Percentiles rank a stretch among this genome's conserved stretches.
These are phyloP conservation scores for Cephalopholis sonnerati DNA, from an alignment of 2,113 vertebrate species.

Conservation along the genomic window DNA sequence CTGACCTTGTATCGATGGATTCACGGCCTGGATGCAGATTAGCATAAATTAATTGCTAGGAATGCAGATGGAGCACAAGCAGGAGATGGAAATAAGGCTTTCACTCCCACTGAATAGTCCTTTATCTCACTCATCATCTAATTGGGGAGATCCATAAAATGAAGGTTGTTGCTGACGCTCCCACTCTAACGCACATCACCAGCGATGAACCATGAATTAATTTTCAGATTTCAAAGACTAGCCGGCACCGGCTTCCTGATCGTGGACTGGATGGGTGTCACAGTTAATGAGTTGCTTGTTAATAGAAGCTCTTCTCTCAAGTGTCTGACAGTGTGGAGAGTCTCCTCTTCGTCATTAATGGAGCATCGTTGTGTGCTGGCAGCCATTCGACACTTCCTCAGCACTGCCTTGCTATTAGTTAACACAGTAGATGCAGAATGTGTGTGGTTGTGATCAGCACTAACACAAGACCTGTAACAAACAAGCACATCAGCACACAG, in stretches of 20 bases:
- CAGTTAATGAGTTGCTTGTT: slow-evolving; percentile 32
- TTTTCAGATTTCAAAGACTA: slow-evolving; percentile 4
- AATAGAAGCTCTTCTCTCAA: slow-evolving; percentile 10
- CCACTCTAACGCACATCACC: not conserved
- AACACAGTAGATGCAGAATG: not conserved
- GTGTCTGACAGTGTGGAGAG: not conserved
- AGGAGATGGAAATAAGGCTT: slow-evolving; percentile 42
- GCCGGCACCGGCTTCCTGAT: not conserved
- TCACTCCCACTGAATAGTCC: slow-evolving; percentile 25
- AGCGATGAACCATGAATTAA: slow-evolving; percentile 10
- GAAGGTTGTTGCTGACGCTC: slow-evolving; percentile 2
- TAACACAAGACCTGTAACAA: not conserved
- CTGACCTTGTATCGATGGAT: slow-evolving; percentile 45
- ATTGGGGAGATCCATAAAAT: slow-evolving; percentile 43
- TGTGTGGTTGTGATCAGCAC: not conserved
- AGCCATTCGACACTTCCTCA: not conserved
- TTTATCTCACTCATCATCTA: slow-evolving; percentile 60
- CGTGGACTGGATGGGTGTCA: slow-evolving; percentile 4
- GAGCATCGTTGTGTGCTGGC: not conserved
- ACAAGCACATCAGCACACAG: too few species aligned
- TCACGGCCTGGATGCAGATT: slow-evolving; percentile 34
- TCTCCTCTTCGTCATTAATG: not conserved
- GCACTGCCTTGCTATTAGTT: not conserved
- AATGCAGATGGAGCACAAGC: slow-evolving; percentile 55
- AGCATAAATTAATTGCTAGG: slow-evolving; percentile 65